Conservation (phyloP, 2,113 vertebrate species). For the Odobenus rosmarus region DNA sequence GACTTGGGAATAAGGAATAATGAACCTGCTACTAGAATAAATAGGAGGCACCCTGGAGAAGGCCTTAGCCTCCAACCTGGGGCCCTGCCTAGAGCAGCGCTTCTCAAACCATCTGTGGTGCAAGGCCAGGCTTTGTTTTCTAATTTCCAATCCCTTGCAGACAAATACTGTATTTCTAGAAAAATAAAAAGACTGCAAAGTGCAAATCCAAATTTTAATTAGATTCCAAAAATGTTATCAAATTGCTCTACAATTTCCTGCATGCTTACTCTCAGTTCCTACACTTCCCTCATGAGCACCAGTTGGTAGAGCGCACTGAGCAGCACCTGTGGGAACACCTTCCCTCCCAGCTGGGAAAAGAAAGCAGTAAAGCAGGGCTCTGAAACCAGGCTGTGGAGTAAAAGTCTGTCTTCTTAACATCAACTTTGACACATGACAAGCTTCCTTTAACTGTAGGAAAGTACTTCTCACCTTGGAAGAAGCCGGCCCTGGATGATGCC, state of each 20-base stretch:
- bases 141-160: neutral
- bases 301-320: neutral
- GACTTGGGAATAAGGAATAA: neutral
- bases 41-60: neutral
- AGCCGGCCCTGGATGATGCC: neutral
- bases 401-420: neutral
- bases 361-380: neutral
- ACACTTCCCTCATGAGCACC: neutral
- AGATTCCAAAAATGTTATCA: neutral
- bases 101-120: neutral
- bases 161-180: neutral
- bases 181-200: constrained; percentile 42
- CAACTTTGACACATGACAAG: neutral
- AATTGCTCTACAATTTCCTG: neutral
- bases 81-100: neutral
- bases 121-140: neutral
- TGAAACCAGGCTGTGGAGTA: neutral
- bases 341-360: neutral
- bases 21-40: neutral
- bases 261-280: neutral
- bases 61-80: neutral
- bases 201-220: neutral
- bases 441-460: neutral
- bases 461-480: neutral
- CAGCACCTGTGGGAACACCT: neutral